Conservation (phyloP, 2,797 vertebrate species). For the Typhlichthys eigenmanni region DNA sequence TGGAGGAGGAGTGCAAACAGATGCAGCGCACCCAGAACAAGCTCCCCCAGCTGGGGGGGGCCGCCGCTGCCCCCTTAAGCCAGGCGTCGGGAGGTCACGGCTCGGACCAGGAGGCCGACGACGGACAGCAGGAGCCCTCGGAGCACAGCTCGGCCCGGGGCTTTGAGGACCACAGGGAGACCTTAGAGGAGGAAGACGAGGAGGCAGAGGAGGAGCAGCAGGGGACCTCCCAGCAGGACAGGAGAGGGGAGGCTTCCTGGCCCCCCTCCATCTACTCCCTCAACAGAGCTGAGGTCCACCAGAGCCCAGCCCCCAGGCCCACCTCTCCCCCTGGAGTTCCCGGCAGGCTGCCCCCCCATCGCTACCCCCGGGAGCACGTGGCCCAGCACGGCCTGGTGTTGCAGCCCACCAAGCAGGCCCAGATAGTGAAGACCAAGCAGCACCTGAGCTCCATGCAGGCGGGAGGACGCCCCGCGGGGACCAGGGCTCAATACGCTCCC, state of each 20-base stretch:
- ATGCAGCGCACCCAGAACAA: conserved; percentile 89
- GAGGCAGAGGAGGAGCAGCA: conserved; percentile 70
- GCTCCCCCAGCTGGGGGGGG: conserved; percentile 66
- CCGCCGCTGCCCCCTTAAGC: conserved; percentile 44
- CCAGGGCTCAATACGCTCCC: conserved; percentile 81
- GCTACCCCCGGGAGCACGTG: conserved; percentile 76
- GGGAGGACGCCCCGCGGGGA: conserved; percentile 59
- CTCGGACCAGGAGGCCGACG: conserved; percentile 85
- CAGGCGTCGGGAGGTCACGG: conserved; percentile 75
- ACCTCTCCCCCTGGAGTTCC: conserved; percentile 70
- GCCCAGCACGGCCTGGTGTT: conserved; percentile 82
- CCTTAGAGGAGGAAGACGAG: conserved; percentile 77
- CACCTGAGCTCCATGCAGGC: conserved; percentile 84
- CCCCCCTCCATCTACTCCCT: conserved; percentile 70
- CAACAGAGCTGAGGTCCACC: conserved; percentile 69
- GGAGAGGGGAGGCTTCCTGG: conserved; percentile 67
- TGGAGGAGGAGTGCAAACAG: conserved; percentile 95
- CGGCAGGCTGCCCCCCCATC: conserved; percentile 54
- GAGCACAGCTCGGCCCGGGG: conserved; percentile 61
- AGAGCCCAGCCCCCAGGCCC: conserved; percentile 62
- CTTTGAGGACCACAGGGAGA: conserved; percentile 71
- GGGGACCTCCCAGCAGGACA: conserved; percentile 57
- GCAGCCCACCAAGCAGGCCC: conserved; percentile 92
- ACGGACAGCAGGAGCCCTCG: conserved; percentile 68
- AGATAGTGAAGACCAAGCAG: conserved; percentile 96